Evolutionary conservation across 1,140 invertebrate species (phyloP).

Genomic region (Microplitis mediator): DNA sequence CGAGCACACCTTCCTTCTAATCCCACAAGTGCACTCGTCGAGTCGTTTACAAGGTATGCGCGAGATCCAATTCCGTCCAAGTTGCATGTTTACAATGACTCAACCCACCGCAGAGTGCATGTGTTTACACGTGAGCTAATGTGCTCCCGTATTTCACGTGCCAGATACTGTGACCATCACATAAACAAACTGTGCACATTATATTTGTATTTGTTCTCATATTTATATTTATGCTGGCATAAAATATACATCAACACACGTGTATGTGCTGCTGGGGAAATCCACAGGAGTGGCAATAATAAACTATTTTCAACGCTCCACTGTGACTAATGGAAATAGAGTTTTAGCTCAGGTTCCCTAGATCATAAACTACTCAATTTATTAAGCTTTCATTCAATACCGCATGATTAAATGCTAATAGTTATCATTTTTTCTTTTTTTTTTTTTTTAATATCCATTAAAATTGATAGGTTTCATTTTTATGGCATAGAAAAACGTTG

Average conservation of each 20-base stretch:
- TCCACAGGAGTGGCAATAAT: background rate
- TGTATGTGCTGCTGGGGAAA: too few relatives aligned
- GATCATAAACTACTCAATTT: background rate
- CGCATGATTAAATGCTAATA: background rate
- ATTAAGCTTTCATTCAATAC: background rate
- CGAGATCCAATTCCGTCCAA: background rate
- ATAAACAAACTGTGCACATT: background rate
- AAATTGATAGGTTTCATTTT: background rate
- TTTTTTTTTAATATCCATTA: too few relatives aligned
- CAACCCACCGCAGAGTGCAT: background rate
- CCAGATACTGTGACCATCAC: background rate
- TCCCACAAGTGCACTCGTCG: background rate
- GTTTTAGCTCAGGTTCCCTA: background rate
- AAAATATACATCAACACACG: too few relatives aligned
- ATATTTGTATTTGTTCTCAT: background rate
- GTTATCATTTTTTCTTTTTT: background rate
- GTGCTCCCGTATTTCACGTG: background rate
- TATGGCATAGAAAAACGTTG: background rate
- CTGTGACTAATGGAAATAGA: background rate
- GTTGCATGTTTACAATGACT: slow-evolving; percentile 2
- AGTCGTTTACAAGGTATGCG: background rate
- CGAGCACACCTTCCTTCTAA: background rate
- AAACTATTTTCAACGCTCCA: background rate
- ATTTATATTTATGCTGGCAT: background rate
- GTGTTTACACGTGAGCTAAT: background rate